A percentile compares a stretch with the other conserved stretches of the same genome.
Conservation (phyloP, 2,888 invertebrate genomes). For the Catocala fraxini region DNA sequence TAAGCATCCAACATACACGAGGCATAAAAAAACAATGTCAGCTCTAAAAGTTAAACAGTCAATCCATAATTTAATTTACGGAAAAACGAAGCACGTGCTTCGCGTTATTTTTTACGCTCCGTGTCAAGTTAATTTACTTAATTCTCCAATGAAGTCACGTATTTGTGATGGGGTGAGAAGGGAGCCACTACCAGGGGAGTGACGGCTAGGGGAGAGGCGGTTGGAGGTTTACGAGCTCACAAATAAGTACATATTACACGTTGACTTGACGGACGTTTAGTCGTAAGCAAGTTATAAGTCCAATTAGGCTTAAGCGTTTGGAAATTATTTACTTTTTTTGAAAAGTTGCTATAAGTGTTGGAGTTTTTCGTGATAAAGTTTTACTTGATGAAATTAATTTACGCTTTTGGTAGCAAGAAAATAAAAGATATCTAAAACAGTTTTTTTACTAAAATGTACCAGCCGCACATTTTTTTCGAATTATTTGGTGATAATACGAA, state of each 20-base stretch:
- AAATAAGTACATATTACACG: constrained; percentile 38
- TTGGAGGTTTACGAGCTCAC: constrained; percentile 28
- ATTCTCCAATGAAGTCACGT: constrained; percentile 51
- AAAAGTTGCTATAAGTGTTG: background rate
- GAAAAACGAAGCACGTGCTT: constrained; percentile 32
- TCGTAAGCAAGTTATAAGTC: constrained; percentile 17
- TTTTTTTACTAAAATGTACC: no score
- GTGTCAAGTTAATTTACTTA: constrained; percentile 49
- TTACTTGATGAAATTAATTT: no score
- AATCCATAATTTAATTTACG: constrained; percentile 45
- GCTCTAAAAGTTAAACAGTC: constrained; percentile 16
- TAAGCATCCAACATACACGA: no score
- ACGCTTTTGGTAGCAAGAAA: no score
- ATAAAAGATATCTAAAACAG: no score
- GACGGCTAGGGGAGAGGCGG: constrained; percentile 19
- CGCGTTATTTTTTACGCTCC: constrained; percentile 48
- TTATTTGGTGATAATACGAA: no score
- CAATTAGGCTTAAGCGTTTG: constrained; percentile 19
- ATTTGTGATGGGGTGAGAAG: constrained; percentile 29
- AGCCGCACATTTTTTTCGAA: no score
- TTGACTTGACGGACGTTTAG: constrained; percentile 29
- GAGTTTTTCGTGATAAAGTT: no score
- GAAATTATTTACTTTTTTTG: constrained; percentile 16
- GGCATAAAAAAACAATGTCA: background rate
- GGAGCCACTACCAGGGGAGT: constrained; percentile 9